Percentiles rank a stretch among this genome's conserved stretches.
phyloP scores from a whole-genome alignment of 2,113 vertebrate species.

The Pristiophorus japonicus region DNA sequence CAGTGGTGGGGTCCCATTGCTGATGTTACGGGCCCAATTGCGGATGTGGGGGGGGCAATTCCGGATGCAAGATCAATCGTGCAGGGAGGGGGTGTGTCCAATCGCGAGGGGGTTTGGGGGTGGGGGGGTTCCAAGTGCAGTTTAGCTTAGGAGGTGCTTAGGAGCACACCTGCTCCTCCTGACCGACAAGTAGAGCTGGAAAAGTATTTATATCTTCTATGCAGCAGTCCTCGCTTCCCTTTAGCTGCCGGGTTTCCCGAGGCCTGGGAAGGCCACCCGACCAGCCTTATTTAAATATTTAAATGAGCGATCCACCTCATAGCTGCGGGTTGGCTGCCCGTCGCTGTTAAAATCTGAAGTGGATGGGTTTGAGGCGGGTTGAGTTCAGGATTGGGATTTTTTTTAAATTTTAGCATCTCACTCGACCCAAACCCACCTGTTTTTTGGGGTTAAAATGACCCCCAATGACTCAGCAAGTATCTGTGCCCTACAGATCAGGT shows the following conservation, averaged over 20 bases:
- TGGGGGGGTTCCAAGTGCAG: too few relatives aligned
- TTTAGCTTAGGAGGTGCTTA: not conserved
- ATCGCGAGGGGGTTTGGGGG: too few relatives aligned
- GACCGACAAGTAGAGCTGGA: not conserved
- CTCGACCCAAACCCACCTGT: not conserved
- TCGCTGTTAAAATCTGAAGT: not conserved
- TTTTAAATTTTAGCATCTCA: not conserved
- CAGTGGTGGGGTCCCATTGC: too few relatives aligned
- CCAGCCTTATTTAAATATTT: not conserved
- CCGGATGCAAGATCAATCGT: not conserved
- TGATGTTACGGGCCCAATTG: too few relatives aligned
- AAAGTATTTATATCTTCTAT: not conserved
- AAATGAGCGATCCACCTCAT: not conserved
- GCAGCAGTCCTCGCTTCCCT: not conserved
- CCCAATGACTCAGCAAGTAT: not conserved
- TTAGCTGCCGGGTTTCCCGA: not conserved
- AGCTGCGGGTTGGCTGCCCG: not conserved
- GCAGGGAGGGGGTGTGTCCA: not conserved
- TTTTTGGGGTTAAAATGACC: not conserved
- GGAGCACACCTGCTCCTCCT: too few relatives aligned
- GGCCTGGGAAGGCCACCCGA: not conserved
- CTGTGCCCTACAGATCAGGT: not conserved
- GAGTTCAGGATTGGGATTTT: not conserved
- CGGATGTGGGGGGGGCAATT: not conserved
- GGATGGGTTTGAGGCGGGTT: not conserved